A percentile compares a stretch with the other conserved stretches of the same genome.
These are phyloP conservation scores for Diachasmimorpha longicaudata DNA, from an alignment of 1,140 invertebrate genomes.

Conservation along the genomic window DNA sequence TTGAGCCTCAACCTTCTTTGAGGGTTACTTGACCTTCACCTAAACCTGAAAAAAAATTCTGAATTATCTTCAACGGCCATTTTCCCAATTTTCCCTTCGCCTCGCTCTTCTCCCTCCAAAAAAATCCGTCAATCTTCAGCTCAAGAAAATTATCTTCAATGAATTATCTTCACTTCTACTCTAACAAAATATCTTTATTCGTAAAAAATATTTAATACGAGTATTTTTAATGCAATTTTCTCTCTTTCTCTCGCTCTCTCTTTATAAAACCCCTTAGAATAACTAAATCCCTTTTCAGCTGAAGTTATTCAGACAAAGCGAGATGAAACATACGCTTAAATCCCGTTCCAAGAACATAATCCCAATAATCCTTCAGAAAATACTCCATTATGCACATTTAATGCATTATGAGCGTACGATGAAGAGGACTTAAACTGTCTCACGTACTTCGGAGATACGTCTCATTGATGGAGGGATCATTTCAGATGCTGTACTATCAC, in stretches of 20 bases:
- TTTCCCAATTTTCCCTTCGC: too few relatives aligned
- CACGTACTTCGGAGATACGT: neutral
- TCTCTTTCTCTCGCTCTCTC: too few relatives aligned
- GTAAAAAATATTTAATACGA: too few relatives aligned
- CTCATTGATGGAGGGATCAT: neutral
- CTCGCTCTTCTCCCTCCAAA: neutral
- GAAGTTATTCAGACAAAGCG: neutral
- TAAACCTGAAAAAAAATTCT: too few relatives aligned
- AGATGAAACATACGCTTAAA: neutral
- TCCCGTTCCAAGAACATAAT: neutral
- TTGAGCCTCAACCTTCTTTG: too few relatives aligned
- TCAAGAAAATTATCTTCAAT: neutral
- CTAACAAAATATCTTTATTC: too few relatives aligned
- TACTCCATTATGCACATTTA: neutral
- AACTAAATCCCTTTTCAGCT: neutral
- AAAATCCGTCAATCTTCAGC: neutral
- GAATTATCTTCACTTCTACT: neutral
- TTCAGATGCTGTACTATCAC: too few relatives aligned
- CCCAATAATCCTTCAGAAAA: slow-evolving; percentile 1
- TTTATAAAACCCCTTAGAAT: too few relatives aligned
- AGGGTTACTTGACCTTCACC: too few relatives aligned
- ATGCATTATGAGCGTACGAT: neutral
- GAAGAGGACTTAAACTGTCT: neutral
- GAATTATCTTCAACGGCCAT: too few relatives aligned
- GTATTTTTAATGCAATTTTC: neutral